Evolutionary conservation across 2,888 invertebrate species (phyloP).

Genomic region (Agriopis marginaria): DNA sequence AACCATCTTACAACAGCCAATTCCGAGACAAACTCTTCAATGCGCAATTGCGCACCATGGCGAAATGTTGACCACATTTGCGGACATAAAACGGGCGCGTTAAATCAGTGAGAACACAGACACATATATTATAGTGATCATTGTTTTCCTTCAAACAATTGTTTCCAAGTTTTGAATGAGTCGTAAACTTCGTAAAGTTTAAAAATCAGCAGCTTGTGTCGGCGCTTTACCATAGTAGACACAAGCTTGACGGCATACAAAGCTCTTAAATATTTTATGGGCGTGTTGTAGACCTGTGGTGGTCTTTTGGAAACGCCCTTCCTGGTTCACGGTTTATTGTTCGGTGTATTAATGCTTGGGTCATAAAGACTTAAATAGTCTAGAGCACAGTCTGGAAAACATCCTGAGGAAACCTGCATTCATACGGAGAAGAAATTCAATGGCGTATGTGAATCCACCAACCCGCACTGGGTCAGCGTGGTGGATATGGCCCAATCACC

Average conservation of each 20-base stretch:
- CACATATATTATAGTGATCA: constrained; percentile 12
- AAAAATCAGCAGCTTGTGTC: constrained; percentile 9
- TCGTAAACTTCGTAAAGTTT: constrained; percentile 13
- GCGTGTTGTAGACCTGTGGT: neutral
- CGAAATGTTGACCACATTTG: constrained; percentile 22
- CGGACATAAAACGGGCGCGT: constrained; percentile 13
- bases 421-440: too few species aligned
- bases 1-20: constrained; percentile 6
- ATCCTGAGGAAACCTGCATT: too few species aligned
- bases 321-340: constrained; percentile 9
- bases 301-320: constrained; percentile 1
- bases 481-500: too few species aligned
- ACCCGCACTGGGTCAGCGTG: too few species aligned
- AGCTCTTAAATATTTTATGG: constrained; percentile 14
- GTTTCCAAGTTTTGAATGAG: constrained; percentile 14
- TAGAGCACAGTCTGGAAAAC: too few species aligned
- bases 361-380: neutral
- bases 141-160: constrained; percentile 20
- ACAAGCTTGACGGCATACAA: constrained; percentile 9
- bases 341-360: neutral
- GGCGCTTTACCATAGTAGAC: neutral
- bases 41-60: neutral
- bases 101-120: constrained; percentile 1
- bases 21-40: constrained; percentile 1
- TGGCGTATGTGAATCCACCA: too few species aligned